A percentile compares a stretch with the other conserved stretches of the same genome.
phyloP scores from a whole-genome alignment of 2,797 vertebrate genomes.

The Poliocrania exsul region DNA sequence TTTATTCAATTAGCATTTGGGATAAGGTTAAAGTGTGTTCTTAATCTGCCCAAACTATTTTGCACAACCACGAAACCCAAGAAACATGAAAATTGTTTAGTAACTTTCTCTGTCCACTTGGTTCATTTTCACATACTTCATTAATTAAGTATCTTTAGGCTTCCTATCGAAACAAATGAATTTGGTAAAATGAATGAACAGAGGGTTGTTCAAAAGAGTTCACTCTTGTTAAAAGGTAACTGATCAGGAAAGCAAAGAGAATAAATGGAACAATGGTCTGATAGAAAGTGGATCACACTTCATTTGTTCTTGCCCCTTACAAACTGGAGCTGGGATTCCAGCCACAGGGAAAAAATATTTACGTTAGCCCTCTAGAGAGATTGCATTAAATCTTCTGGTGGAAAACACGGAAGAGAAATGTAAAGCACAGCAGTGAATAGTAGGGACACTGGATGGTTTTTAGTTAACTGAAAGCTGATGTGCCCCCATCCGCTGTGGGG shows the following conservation, averaged over 20 bases:
- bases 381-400: not conserved
- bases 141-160: constrained; percentile 15
- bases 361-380: not conserved
- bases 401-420: not conserved
- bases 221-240: constrained; percentile 5
- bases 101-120: not conserved
- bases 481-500: not conserved
- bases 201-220: not conserved
- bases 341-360: not conserved
- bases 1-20: not conserved
- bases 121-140: not conserved
- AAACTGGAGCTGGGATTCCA: not conserved
- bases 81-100: not conserved
- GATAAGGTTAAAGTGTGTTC: not conserved
- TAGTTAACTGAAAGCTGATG: not conserved
- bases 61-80: not conserved
- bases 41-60: not conserved
- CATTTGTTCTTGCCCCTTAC: not conserved
- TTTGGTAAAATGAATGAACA: not conserved
- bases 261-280: not conserved
- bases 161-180: constrained; percentile 2
- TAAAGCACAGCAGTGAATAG: not conserved
- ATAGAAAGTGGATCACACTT: not conserved
- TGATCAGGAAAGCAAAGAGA: constrained; percentile 3
- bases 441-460: not conserved